phyloP scores from a whole-genome alignment of 2,113 vertebrate genomes.

The Microcebus lehilahytsara region DNA sequence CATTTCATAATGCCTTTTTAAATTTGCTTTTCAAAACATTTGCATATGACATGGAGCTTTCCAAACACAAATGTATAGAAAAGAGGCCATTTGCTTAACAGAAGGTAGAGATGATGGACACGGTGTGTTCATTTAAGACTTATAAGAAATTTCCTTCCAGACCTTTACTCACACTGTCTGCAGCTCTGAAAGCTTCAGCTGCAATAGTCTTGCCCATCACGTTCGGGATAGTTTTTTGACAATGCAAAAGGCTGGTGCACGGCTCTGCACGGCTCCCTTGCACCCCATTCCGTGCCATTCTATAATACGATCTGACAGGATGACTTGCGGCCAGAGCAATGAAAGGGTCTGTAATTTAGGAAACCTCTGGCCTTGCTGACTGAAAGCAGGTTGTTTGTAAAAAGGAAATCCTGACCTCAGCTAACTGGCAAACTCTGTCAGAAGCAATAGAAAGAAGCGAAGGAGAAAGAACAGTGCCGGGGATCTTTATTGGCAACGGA shows the following conservation, averaged over 20 bases:
- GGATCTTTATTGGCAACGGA: slow-evolving; percentile 67
- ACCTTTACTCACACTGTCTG: background rate
- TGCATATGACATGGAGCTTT: background rate
- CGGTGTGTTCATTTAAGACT: background rate
- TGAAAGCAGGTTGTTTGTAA: slow-evolving; percentile 76
- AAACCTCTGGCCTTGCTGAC: slow-evolving; percentile 72
- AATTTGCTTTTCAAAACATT: slow-evolving; percentile 54
- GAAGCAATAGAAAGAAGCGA: slow-evolving; percentile 62
- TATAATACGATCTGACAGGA: slow-evolving; percentile 64
- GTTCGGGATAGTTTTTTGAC: background rate
- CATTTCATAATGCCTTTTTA: background rate
- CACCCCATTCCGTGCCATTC: slow-evolving; percentile 54
- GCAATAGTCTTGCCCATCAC: background rate
- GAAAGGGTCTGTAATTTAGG: slow-evolving; percentile 75
- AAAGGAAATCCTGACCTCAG: slow-evolving; percentile 80
- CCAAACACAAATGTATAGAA: background rate
- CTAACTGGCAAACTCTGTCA: slow-evolving; percentile 76
- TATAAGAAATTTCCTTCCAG: background rate
- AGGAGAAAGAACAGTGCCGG: slow-evolving; percentile 59
- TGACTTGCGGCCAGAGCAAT: slow-evolving; percentile 72
- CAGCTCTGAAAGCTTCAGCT: background rate
- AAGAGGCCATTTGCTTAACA: slow-evolving; percentile 22
- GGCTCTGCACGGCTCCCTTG: slow-evolving; percentile 63
- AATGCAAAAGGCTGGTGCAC: background rate
- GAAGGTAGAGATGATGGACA: background rate